These are phyloP conservation scores for Papilio elwesi DNA, from an alignment of 2,888 invertebrate species.

Conservation along the genomic window DNA sequence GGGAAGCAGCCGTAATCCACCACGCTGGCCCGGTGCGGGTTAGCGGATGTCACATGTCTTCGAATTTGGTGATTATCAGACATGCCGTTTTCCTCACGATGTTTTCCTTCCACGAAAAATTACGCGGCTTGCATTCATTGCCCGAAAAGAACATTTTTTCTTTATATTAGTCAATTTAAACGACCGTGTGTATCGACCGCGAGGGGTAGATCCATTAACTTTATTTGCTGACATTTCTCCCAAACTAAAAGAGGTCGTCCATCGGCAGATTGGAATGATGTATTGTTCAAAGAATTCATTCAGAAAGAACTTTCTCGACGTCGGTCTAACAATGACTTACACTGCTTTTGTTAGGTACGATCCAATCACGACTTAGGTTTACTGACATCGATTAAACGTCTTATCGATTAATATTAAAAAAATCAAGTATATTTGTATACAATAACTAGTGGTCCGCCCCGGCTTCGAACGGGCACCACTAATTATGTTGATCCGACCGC, in stretches of 20 bases:
- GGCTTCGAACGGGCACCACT: too few species aligned
- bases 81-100: too few species aligned
- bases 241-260: conserved; percentile 67
- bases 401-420: neutral
- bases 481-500: too few species aligned
- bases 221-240: conserved; percentile 70
- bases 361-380: conserved; percentile 1
- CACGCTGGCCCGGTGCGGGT: too few species aligned
- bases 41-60: too few species aligned
- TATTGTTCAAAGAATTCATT: conserved; percentile 72
- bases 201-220: conserved; percentile 66
- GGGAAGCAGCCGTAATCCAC: too few species aligned
- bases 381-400: neutral
- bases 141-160: too few species aligned
- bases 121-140: too few species aligned
- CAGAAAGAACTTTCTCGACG: conserved; percentile 44
- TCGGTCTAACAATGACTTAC: conserved; percentile 4
- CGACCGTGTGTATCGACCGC: conserved; percentile 35
- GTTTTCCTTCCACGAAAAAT: too few species aligned
- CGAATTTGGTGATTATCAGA: too few species aligned
- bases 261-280: conserved; percentile 72
- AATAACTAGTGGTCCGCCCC: too few species aligned
- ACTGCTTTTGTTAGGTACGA: conserved; percentile 6
- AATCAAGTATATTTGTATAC: neutral
- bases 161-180: neutral